Conservation (phyloP, 2,113 vertebrate genomes). For the Gavialis gangeticus region DNA sequence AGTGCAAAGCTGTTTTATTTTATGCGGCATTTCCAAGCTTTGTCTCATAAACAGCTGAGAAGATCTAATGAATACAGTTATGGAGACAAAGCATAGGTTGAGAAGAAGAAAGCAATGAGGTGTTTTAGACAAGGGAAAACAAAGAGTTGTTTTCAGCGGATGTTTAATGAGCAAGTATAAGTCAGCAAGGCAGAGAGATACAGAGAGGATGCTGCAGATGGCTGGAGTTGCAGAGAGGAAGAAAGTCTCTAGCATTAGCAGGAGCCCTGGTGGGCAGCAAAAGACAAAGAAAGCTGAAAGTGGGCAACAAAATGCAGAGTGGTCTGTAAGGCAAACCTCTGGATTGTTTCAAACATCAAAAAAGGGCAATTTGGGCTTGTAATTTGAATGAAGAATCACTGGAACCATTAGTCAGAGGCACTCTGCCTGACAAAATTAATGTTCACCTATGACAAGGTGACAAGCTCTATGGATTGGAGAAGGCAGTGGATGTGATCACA, state of each 20-base stretch:
- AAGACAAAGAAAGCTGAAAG: neutral
- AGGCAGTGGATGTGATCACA: no score
- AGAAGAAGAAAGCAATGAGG: neutral
- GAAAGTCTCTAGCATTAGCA: neutral
- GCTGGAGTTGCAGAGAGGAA: neutral
- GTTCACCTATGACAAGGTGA: no score
- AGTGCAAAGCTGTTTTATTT: neutral
- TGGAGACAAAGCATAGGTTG: neutral
- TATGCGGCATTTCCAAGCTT: neutral
- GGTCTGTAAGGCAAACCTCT: neutral
- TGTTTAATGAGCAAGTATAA: neutral
- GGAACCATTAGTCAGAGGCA: neutral
- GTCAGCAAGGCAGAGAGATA: neutral
- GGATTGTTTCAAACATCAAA: neutral
- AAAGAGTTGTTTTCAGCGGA: neutral
- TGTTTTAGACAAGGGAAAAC: neutral
- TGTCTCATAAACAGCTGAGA: neutral
- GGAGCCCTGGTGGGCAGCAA: neutral
- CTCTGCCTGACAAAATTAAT: no score
- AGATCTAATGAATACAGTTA: neutral
- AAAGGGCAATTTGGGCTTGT: neutral
- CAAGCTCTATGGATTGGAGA: no score
- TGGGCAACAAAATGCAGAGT: neutral
- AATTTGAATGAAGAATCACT: accelerated
- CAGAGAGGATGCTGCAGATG: neutral